A percentile compares a stretch with the other conserved stretches of the same genome.
phyloP scores from a whole-genome alignment of 2,888 invertebrate species.

The Aphidius colemani region DNA sequence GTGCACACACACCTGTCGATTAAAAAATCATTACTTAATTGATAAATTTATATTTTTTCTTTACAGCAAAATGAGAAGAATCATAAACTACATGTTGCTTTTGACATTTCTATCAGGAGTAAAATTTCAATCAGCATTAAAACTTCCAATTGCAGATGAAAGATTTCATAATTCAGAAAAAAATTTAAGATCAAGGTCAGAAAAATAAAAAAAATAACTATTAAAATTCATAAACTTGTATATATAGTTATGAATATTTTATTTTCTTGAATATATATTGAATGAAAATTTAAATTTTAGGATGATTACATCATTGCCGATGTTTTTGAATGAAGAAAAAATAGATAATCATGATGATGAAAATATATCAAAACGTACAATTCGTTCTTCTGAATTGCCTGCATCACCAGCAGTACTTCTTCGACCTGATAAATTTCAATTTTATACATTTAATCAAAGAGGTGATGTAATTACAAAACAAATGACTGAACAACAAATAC shows the following conservation, averaged over 20 bases:
- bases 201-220: no score
- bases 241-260: no score
- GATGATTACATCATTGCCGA: conserved; percentile 70
- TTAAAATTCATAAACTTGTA: no score
- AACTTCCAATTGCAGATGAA: neutral
- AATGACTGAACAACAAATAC: conserved; percentile 85
- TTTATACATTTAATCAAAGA: conserved; percentile 83
- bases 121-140: neutral
- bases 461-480: conserved; percentile 81
- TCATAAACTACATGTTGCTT: neutral
- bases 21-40: no score
- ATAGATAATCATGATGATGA: conserved; percentile 61
- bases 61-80: no score
- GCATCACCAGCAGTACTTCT: conserved; percentile 77
- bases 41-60: no score
- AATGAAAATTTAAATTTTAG: conserved; percentile 53
- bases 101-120: neutral
- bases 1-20: neutral
- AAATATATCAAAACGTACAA: conserved; percentile 51
- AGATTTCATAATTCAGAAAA: no score
- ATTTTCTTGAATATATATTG: no score
- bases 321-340: conserved; percentile 63
- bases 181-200: no score
- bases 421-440: conserved; percentile 83
- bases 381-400: conserved; percentile 58